phyloP scores from a whole-genome alignment of 2,113 vertebrate genomes.

The Condylura cristata region DNA sequence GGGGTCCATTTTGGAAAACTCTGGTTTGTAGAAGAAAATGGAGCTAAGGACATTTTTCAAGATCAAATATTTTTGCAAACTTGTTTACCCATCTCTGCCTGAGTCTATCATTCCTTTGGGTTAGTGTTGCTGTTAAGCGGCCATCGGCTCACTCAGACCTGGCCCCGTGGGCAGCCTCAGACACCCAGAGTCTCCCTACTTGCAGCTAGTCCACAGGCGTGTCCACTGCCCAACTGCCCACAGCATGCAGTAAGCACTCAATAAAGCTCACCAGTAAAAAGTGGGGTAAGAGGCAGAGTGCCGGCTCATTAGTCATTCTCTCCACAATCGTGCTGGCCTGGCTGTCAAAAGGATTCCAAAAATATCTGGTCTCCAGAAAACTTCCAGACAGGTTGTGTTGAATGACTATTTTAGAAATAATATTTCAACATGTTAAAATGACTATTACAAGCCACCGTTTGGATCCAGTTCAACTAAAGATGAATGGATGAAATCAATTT shows the following conservation, averaged over 20 bases:
- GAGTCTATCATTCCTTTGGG: neutral
- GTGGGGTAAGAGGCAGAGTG: neutral
- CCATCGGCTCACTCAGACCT: neutral
- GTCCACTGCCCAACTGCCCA: neutral
- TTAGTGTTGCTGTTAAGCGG: neutral
- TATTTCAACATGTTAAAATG: conserved; percentile 65
- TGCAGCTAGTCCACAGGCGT: neutral
- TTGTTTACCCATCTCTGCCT: too few relatives aligned
- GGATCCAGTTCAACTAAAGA: conserved; percentile 30
- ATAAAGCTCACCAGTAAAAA: neutral
- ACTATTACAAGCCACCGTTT: conserved; percentile 36
- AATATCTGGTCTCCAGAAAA: conserved; percentile 74
- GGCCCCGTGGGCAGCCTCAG: accelerated
- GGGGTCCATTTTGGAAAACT: neutral
- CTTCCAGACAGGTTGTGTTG: conserved; percentile 75
- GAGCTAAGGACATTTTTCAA: neutral
- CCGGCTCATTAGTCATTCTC: conserved; percentile 64
- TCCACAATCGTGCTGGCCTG: conserved; percentile 51
- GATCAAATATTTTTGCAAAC: neutral
- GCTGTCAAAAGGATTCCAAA: conserved; percentile 74
- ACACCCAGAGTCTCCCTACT: neutral
- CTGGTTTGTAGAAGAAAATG: neutral
- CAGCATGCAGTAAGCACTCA: neutral
- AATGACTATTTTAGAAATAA: conserved; percentile 74
- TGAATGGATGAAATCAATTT: conserved; percentile 24